phyloP scores from a whole-genome alignment of 2,888 invertebrate genomes.

The Bombyx huttoni region DNA sequence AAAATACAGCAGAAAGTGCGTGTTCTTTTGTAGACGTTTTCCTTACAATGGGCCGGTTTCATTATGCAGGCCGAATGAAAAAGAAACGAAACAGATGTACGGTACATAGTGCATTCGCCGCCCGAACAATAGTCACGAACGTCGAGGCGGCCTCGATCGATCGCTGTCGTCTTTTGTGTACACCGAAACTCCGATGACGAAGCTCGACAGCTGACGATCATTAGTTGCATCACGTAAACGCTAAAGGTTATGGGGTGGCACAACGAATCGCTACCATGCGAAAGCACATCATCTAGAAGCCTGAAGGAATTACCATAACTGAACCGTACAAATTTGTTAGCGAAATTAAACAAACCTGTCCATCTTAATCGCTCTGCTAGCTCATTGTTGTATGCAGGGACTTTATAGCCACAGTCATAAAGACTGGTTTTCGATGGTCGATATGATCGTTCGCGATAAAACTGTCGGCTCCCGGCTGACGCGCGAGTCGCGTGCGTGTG shows the following conservation, averaged over 20 bases:
- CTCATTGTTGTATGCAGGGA: neutral
- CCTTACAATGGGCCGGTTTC: slow-evolving; percentile 62
- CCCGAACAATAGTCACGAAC: slow-evolving; percentile 63
- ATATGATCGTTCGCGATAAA: slow-evolving; percentile 13
- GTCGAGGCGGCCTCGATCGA: slow-evolving; percentile 39
- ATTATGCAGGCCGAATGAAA: slow-evolving; percentile 61
- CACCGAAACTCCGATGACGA: slow-evolving; percentile 25
- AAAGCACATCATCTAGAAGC: slow-evolving; percentile 15
- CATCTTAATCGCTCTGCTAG: slow-evolving; percentile 19
- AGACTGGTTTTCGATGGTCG: slow-evolving; percentile 23
- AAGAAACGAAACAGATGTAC: slow-evolving; percentile 69
- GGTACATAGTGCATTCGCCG: slow-evolving; percentile 46
- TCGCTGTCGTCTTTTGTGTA: slow-evolving; percentile 52
- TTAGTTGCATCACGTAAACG: slow-evolving; percentile 19
- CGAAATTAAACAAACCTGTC: slow-evolving; percentile 31
- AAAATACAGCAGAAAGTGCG: slow-evolving; percentile 34
- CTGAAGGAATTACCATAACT: slow-evolving; percentile 53
- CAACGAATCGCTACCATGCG: neutral
- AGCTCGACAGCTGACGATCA: slow-evolving; percentile 31
- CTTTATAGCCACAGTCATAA: slow-evolving; percentile 18
- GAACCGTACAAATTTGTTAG: slow-evolving; percentile 46
- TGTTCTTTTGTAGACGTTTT: slow-evolving; percentile 64
- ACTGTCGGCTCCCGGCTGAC: slow-evolving; percentile 38
- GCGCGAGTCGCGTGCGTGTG: slow-evolving; percentile 55
- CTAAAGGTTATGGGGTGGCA: neutral